Base-by-base conservation (phyloP, 2,797 vertebrate species). In the Chelmon rostratus region DNA sequence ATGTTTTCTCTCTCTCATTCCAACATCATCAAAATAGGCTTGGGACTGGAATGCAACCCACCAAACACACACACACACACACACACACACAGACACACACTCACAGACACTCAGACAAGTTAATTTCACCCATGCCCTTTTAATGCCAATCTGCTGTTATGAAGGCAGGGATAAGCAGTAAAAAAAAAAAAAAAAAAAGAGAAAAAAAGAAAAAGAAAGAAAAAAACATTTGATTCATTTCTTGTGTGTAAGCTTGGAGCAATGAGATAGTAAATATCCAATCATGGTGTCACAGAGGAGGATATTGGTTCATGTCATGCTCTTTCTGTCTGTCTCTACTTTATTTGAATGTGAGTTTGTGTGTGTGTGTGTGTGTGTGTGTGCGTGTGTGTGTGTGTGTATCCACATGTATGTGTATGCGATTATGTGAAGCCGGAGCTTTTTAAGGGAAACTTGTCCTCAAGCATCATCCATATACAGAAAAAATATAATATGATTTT, bases 121-220 rank as follows among this genome's bases (percentile, higher is more conserved):
- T 89, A 70, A 90, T 91, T 90, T 82, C 81, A 91, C 68, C 82
- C 65, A n/a, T 81, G 81, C 53, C 79, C 86, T 74, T 89, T 92
- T 86, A 88, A 88, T 78, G 86, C 88, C 86, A 92, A 74, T 92
- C 85, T 78, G 79, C 81, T 77, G 82, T 84, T 90, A 86, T 83
- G 76, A 78, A 84, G 50, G 72, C 71, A 74, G 56, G 73, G 83
- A 78, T 83, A 79, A 85, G 66, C 77, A 68, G 58, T 57, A 23
- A 54, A 68, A 74, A 67, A 65, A 13, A 50, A 18, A 33, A 4
- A n/a, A 44, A 31, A 50, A 72, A 25, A 46, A 31, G 47, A 8
- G 21, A 5, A 4, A 16, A 12, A 3, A 6, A 13, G 49, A 62
- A 25, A 54, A 56, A 28, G 2, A 31, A 25, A 28, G 2, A 31